phyloP scores from a whole-genome alignment of 2,113 vertebrate genomes.

The Pterocles gutturalis region DNA sequence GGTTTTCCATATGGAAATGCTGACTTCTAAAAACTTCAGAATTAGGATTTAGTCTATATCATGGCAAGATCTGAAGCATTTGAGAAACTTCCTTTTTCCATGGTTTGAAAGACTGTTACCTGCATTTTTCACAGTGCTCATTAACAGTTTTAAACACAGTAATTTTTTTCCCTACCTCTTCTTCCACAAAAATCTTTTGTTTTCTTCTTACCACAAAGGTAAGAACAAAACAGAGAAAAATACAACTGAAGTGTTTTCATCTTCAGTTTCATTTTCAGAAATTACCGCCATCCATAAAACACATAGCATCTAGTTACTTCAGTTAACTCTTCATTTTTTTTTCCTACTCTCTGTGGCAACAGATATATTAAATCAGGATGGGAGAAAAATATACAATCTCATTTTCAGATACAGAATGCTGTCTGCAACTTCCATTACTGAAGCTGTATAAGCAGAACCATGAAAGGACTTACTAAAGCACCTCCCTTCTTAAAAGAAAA shows the following conservation, averaged over 20 bases:
- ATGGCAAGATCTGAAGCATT: not conserved
- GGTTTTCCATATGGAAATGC: not conserved
- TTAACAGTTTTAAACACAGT: not conserved
- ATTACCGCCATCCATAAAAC: not conserved
- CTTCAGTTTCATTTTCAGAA: not conserved
- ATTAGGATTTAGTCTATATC: not conserved
- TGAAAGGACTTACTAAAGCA: not conserved
- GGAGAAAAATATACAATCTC: not conserved
- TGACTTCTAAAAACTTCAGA: not conserved
- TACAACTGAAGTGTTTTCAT: not conserved
- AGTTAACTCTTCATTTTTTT: not conserved
- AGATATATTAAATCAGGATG: not conserved
- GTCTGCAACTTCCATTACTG: not conserved
- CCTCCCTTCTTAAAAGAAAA: not conserved
- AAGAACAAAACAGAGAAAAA: not conserved
- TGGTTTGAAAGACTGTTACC: not conserved
- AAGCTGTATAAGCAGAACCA: not conserved
- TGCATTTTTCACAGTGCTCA: not conserved
- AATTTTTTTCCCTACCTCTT: not conserved
- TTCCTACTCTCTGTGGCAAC: not conserved
- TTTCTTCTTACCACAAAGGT: not conserved
- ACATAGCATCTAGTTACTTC: not conserved
- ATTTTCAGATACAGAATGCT: not conserved
- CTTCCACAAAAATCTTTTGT: not conserved
- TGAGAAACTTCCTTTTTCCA: not conserved